phyloP scores from a whole-genome alignment of 2,888 invertebrate genomes.

The Tromatobia lineatoria region DNA sequence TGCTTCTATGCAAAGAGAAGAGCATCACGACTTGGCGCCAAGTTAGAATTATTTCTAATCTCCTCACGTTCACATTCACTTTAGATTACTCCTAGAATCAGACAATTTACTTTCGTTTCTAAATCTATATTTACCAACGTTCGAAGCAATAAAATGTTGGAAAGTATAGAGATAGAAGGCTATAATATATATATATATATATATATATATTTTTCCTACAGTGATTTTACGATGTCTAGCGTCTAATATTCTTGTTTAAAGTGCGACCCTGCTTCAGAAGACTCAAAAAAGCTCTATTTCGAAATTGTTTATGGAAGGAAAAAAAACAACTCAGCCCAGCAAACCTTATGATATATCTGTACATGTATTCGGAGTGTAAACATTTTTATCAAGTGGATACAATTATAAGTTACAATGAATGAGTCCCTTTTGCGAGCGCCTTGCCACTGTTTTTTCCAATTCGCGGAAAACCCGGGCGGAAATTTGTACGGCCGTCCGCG shows the following conservation, averaged over 20 bases:
- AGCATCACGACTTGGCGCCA: background rate
- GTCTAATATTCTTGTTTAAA: slow-evolving; percentile 45
- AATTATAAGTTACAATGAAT: too few relatives aligned
- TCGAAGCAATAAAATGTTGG: background rate
- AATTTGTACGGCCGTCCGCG: too few relatives aligned
- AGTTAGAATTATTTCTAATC: slow-evolving; percentile 49
- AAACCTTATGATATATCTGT: too few relatives aligned
- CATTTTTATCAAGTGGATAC: too few relatives aligned
- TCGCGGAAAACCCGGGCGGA: too few relatives aligned
- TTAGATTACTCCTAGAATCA: slow-evolving; percentile 12
- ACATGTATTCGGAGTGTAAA: too few relatives aligned
- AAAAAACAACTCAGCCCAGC: too few relatives aligned
- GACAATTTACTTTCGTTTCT: slow-evolving; percentile 50
- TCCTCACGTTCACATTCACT: slow-evolving; percentile 55
- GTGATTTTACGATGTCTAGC: background rate
- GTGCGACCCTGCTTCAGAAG: too few relatives aligned
- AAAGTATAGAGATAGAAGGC: background rate
- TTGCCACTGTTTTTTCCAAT: too few relatives aligned
- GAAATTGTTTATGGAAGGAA: too few relatives aligned
- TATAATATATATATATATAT: background rate
- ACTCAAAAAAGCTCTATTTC: too few relatives aligned
- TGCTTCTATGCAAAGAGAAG: background rate
- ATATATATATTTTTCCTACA: background rate
- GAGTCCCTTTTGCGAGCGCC: too few relatives aligned
- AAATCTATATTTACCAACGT: slow-evolving; percentile 34